Base-by-base conservation (phyloP, 35 echinoderm and acorn worm genomes). In the Heliocidaris tuberculata region DNA sequence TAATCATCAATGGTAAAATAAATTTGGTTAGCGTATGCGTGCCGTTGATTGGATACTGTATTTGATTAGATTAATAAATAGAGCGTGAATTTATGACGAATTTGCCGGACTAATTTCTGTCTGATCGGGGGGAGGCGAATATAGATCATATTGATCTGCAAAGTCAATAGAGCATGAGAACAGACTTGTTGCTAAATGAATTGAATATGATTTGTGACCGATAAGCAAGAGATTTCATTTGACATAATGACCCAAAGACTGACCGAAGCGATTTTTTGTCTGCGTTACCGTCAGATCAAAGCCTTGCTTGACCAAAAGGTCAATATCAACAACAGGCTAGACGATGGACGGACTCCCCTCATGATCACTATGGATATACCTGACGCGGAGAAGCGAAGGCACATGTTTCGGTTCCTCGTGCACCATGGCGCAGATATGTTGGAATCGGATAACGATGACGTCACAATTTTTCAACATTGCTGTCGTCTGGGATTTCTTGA, bases 211-310 rank as follows among this genome's bases (percentile, higher is more conserved):
- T 78, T 78, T 78, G 21, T 78, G 65, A 78, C 27, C 21, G 65
- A 24, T 24, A 5, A 78, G 21, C 2, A 13, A 56, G 52, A 56
- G 52, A 56, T 78, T n/a, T 4, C 0, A 27, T 78, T 89, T 47
- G 87, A 47, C 19, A 95, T 30, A 47, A 97, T 97, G 97, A 95
- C 97, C 10, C 94, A 85, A 49, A 88, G 97, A 19, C 86, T 96
- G 94, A 88, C 95, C 42, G 96, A 96, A 60, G 97, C 97, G 3
- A 94, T 98, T 7, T 52, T 52, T 2, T 85, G 95, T 31, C 88
- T 98, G 24, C 94, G 97, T 31, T 98, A 98, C 85, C 96, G 95
- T n/a, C 97, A 98, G 85, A 95, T 98, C 2, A 90, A 95, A 87
- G 92, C 87, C 42, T 70, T 98, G 30, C 86, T 98, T 13, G 92